Evolutionary conservation across 2,888 invertebrate genomes (phyloP), one percentile per base, ranked within the genome.

Genomic region (Acrobasis suavella): DNA sequence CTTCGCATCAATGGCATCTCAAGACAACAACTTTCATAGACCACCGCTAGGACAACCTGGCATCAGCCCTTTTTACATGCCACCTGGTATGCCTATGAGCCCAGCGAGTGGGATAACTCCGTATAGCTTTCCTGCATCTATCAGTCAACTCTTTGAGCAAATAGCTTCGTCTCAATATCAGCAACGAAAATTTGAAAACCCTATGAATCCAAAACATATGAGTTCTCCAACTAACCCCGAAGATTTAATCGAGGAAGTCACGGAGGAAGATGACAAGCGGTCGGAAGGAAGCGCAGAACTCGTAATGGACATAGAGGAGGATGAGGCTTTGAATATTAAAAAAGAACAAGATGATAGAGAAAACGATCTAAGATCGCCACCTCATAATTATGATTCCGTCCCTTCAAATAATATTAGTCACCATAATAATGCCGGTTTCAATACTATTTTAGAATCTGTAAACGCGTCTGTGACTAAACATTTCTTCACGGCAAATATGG

Each of bases 381-480:
- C 75, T 67, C 81, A 69, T 58, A 80, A 75, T 71, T 86, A 79
- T 64, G 78, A 87, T 64, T 84, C 88, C 80, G 83, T 86, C 81
- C 84, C 83, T 50, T 70, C 80, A 72, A 82, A 85, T 69, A 85
- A 85, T 68, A 84, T 83, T 67, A 72, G 72, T 50, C 72, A 81
- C 61, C 83, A 92, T 65, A 91, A 93, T 66, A 90, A 95, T 63
- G 93, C 95, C 69, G 94, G 93, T 50, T 95, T 96, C 50, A 95
- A 96, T 78, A 93, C 95, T 63, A 95, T 96, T 72, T 86, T 96
- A 71, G 95, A 96, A 80, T 95, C 95, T 10, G 96, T 96, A 14
- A 96, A 95, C 80, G 87, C 95, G 14, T 95, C 95, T 0, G 96
- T 96, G 15, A 96, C 95, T 10, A 95, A 96, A 83, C 95, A 96